phyloP scores from a whole-genome alignment of 2,797 vertebrate species.

The Cyprinodon diabolis region DNA sequence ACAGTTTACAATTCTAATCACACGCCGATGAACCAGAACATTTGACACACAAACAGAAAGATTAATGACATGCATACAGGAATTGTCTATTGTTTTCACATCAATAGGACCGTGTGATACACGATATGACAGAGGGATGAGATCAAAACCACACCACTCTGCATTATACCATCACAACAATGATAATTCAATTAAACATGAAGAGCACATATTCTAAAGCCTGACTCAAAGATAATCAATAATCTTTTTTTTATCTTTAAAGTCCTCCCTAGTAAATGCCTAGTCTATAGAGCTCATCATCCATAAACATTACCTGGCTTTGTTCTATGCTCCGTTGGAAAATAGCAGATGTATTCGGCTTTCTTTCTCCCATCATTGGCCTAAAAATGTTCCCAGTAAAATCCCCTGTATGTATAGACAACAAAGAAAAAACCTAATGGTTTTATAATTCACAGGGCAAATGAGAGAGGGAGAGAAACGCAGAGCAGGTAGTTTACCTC shows the following conservation, averaged over 20 bases:
- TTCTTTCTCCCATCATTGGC: slow-evolving; percentile 25
- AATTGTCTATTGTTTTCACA: slow-evolving; percentile 42
- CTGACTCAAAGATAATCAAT: slow-evolving; percentile 60
- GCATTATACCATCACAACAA: slow-evolving; percentile 59
- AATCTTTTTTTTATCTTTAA: slow-evolving; percentile 65
- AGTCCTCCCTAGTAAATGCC: slow-evolving; percentile 62
- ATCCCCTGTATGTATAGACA: neutral
- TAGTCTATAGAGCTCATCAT: slow-evolving; percentile 74
- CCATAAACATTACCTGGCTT: slow-evolving; percentile 81
- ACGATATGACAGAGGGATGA: slow-evolving; percentile 45
- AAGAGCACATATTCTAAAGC: slow-evolving; percentile 61
- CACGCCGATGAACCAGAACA: slow-evolving; percentile 15
- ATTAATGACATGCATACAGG: slow-evolving; percentile 8
- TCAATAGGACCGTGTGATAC: slow-evolving; percentile 52
- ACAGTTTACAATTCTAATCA: neutral
- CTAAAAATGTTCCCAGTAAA: neutral
- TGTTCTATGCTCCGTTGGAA: slow-evolving; percentile 62
- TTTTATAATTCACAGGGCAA: slow-evolving; percentile 48
- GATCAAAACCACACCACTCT: slow-evolving; percentile 64
- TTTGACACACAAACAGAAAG: slow-evolving; percentile 14
- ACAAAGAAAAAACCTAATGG: slow-evolving; percentile 18
- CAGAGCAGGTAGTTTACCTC: slow-evolving; percentile 71
- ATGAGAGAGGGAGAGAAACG: slow-evolving; percentile 50
- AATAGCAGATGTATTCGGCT: slow-evolving; percentile 18
- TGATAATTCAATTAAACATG: slow-evolving; percentile 76